Base-by-base conservation (phyloP, 2,888 invertebrate genomes). In the Platycheirus albimanus region DNA sequence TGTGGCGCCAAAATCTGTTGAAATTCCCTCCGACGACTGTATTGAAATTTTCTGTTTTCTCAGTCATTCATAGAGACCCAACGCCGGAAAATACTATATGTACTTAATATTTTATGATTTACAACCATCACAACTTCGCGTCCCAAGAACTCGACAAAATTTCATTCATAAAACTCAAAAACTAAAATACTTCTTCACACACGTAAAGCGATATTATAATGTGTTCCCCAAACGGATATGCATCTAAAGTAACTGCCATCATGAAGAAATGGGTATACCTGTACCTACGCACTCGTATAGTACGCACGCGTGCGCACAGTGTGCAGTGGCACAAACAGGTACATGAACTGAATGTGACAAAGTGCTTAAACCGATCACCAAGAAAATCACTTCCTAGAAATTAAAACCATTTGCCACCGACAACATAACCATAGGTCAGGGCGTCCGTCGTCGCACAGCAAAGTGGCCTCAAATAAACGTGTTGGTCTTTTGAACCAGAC, bases 331-430 rank as follows among this genome's bases (percentile, higher is more conserved):
- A 8, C 36, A 36, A 6, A 38, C 38, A 80, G 81, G 76, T 81
- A 76, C 76, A 71, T 81, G 81, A 51, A 81, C 80, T 66, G 76
- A 76, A 81, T 81, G 52, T 71, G 77, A 81, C 81, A 77, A 71
- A 81, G 61, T 67, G 75, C 8, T 49, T 28, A 70, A 54, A 52
- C 51, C 52, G 36, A 30, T 45, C n/a, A 20, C 66, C 47, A 66
- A 19, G 70, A 36, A 43, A 79, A 69, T 66, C 70, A 77, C 72
- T 83, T 83, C 77, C 83, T 77, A 77, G 83, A 83, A 83, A 49
- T 69, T 51, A 20, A 78, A 61, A 67, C 61, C 58, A 78, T 71
- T 78, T 33, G 15, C 64, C 49, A 47, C 61, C 36, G 38, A 3
- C 30, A 63, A 30, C 45, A 36, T 24, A 24, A n/a, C n/a, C 24